Base-by-base conservation (phyloP, 2,797 vertebrate genomes). In the Eutrigla gurnardus region DNA sequence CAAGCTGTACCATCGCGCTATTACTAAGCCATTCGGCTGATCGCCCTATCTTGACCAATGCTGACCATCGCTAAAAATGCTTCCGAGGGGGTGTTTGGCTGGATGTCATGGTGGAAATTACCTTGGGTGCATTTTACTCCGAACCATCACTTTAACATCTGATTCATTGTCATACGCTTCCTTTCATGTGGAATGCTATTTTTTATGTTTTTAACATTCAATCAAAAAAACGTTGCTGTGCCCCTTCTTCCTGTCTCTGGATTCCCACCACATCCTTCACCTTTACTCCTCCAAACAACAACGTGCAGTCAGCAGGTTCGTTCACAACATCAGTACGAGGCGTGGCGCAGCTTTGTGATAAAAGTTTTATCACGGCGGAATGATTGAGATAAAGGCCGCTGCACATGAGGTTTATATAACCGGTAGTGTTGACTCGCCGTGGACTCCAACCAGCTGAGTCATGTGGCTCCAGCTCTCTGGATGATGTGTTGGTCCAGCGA, bases 401-500 rank as follows among this genome's bases (percentile, higher is more conserved):
- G 65, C 70, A 75, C 61, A 57, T n/a, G 35, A 75, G 54, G 15
- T 82, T 70, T 70, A 65, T 66, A 32, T 69, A 82, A 78, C 62
- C 11, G 75, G 47, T 36, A 32, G 50, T 25, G 75, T 59, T 55
- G 53, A 72, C 65, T 50, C 6, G 14, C 40, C 7, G 49, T 81
- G 81, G 73, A 80, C 77, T 77, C 73, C 68, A 74, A 77, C 73
- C 60, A 62, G 69, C 66, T 18, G 50, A 75, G 80, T 80, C 83
- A 77, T 71, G 68, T 77, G 69, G 50, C 63, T 77, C 35, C 75
- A 37, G 75, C 81, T 76, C 65, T 25, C 58, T 32, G 45, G 75
- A 77, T 69, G 80, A 83, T 81, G 73, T 78, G 84, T 71, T 46
- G 68, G 70, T 77, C 85, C 76, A 59, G 46, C 40, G 75, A 83